Percentiles rank a stretch among this genome's conserved stretches.
Evolutionary conservation across 2,888 invertebrate genomes (phyloP).

Genomic region (Lithophane ornitopus): DNA sequence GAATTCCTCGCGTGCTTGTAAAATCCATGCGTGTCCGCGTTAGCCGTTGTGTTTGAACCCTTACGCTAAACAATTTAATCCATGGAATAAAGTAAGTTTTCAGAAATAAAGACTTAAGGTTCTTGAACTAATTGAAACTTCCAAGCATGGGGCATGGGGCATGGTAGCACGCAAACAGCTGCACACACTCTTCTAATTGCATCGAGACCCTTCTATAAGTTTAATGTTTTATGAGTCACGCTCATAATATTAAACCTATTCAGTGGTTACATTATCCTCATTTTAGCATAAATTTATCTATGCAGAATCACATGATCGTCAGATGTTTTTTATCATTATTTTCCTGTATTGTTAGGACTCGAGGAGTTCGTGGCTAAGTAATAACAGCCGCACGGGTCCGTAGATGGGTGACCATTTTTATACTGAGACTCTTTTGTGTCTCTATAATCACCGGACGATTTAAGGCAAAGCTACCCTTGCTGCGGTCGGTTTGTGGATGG

Average conservation of each 20-base stretch:
- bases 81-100: constrained; percentile 49
- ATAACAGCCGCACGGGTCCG: too few relatives aligned
- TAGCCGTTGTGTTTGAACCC: constrained; percentile 14
- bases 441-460: too few relatives aligned
- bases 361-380: too few relatives aligned
- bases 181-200: constrained; percentile 49
- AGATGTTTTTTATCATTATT: not conserved
- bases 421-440: too few relatives aligned
- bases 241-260: not conserved
- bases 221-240: not conserved
- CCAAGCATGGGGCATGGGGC: constrained; percentile 29
- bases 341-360: too few relatives aligned
- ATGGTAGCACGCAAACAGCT: constrained; percentile 52
- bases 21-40: constrained; percentile 39
- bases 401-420: too few relatives aligned
- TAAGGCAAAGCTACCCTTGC: too few relatives aligned
- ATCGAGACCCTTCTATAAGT: constrained; percentile 38
- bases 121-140: constrained; percentile 62
- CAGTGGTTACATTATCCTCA: not conserved
- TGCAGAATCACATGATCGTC: not conserved
- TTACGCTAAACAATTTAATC: constrained; percentile 51
- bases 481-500: too few relatives aligned
- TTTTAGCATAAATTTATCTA: not conserved
- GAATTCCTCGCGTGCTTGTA: constrained; percentile 36
- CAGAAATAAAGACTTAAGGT: constrained; percentile 56